Percentiles rank a stretch among this genome's conserved stretches.
Conservation (phyloP, 2,113 vertebrate species). For the Muntiacus muntjak region DNA sequence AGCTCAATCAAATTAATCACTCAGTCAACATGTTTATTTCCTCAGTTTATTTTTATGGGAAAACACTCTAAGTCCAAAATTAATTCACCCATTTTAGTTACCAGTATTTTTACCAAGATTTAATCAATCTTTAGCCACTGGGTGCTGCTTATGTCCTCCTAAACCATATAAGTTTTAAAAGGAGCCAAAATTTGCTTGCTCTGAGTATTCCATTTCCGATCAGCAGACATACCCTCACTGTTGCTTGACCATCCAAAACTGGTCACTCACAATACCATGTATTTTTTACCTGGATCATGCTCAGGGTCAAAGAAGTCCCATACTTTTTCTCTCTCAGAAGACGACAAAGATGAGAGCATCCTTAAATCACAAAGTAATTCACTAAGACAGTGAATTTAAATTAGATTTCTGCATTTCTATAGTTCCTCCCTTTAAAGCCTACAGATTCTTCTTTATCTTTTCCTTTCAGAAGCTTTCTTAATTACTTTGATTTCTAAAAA, state of each 20-base stretch:
- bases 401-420: background rate
- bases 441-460: background rate
- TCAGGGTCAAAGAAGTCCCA: background rate
- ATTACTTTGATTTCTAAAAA: conserved; percentile 12
- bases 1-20: background rate
- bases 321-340: background rate
- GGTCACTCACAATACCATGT: background rate
- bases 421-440: background rate
- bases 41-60: background rate
- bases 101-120: background rate
- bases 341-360: background rate
- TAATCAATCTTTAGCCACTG: background rate
- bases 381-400: background rate
- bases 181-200: background rate
- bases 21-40: background rate
- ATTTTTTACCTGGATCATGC: background rate
- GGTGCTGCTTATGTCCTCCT: background rate
- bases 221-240: background rate
- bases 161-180: background rate
- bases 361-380: background rate
- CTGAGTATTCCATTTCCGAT: background rate
- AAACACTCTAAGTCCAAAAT: background rate
- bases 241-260: background rate
- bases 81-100: background rate
- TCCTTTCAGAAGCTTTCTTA: background rate